These are phyloP conservation scores for Addax nasomaculatus DNA, from an alignment of 2,113 vertebrate genomes.

Conservation along the genomic window DNA sequence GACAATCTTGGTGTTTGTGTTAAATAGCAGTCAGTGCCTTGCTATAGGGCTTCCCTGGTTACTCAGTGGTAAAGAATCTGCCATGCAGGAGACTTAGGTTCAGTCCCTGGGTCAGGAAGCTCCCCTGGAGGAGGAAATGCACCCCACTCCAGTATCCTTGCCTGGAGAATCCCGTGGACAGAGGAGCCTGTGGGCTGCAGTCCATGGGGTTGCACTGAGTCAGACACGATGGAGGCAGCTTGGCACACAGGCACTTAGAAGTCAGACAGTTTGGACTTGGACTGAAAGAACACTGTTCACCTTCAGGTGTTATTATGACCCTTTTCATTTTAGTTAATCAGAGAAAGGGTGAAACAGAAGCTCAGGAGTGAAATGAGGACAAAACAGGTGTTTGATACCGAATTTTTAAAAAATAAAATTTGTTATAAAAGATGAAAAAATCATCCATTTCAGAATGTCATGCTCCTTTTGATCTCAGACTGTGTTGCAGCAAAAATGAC, in stretches of 20 bases:
- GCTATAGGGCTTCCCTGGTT: fast-evolving
- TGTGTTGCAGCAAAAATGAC: not conserved
- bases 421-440: not conserved
- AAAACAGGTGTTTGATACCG: not conserved
- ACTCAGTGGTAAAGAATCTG: not conserved
- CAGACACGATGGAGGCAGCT: not conserved
- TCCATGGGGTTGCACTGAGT: fast-evolving
- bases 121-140: not conserved
- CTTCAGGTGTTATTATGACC: fast-evolving
- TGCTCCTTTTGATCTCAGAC: not conserved
- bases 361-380: not conserved
- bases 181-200: not conserved
- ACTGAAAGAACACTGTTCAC: not conserved
- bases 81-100: not conserved
- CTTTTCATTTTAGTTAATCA: not conserved
- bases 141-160: not conserved
- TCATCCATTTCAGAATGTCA: too few species aligned
- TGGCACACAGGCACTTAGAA: not conserved
- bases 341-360: not conserved
- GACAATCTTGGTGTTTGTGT: too few species aligned
- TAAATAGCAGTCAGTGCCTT: not conserved
- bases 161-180: not conserved
- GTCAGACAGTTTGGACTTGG: too few species aligned
- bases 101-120: not conserved
- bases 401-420: not conserved